phyloP scores from a whole-genome alignment of 1,140 invertebrate genomes.

The Cryptotermes secundus region DNA sequence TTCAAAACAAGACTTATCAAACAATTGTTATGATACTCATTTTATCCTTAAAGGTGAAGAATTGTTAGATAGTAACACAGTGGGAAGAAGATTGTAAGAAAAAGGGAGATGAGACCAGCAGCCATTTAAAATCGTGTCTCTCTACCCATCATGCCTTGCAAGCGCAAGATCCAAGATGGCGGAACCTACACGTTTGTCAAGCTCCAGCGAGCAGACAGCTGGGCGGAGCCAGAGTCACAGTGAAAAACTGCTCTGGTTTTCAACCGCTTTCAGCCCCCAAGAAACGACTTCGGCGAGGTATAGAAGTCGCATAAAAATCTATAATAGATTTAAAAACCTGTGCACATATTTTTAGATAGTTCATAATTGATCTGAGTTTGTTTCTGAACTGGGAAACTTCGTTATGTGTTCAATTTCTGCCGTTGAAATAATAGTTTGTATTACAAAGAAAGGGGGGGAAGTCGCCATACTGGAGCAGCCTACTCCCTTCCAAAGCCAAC shows the following conservation, averaged over 20 bases:
- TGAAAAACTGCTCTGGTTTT: not conserved
- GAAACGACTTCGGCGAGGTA: not conserved
- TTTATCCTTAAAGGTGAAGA: not conserved
- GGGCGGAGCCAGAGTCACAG: conserved; percentile 1
- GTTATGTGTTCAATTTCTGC: not conserved
- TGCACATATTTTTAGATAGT: not conserved
- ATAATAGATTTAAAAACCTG: not conserved
- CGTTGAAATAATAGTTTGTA: not conserved
- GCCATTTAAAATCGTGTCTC: conserved; percentile 3
- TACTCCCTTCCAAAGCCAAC: not conserved
- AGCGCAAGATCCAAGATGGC: not conserved
- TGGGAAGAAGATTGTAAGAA: not conserved
- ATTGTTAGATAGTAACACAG: not conserved
- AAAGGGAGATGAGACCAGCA: not conserved
- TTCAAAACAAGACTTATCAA: not conserved
- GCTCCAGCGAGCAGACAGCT: conserved; percentile 8
- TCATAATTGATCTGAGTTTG: not conserved
- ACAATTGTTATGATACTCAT: not conserved
- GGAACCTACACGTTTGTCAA: not conserved
- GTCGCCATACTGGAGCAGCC: not conserved
- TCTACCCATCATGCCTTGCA: not conserved
- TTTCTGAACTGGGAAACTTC: not conserved
- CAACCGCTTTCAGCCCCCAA: not conserved
- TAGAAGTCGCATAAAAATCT: not conserved
- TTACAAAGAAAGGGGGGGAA: not conserved